Evolutionary conservation across 2,797 vertebrate genomes (phyloP).

Genomic region (Danio tinwini): DNA sequence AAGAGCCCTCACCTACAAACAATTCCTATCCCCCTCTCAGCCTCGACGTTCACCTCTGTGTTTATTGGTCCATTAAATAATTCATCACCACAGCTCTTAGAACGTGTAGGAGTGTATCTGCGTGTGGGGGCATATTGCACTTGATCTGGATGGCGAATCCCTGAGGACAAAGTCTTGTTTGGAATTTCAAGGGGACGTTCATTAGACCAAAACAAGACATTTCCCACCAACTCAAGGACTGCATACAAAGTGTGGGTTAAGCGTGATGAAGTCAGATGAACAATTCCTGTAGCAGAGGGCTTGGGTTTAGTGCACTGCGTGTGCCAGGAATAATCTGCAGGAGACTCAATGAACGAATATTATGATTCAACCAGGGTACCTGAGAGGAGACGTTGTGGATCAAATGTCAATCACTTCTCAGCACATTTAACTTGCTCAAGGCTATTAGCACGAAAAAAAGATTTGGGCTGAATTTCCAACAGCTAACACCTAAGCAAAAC

Average conservation of each 20-base stretch:
- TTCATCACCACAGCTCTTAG: conserved; percentile 64
- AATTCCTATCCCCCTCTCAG: conserved; percentile 34
- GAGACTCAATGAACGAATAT: conserved; percentile 35
- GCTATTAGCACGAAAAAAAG: conserved; percentile 43
- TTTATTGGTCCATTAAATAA: conserved; percentile 76
- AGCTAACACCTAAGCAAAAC: background rate
- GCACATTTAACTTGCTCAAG: conserved; percentile 37
- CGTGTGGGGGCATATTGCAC: conserved; percentile 15
- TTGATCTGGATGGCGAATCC: conserved; percentile 29
- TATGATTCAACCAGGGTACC: conserved; percentile 33
- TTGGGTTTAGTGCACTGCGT: conserved; percentile 4
- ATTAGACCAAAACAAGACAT: conserved; percentile 44
- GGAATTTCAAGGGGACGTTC: conserved; percentile 42
- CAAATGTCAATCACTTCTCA: conserved; percentile 34
- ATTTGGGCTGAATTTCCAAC: conserved; percentile 14
- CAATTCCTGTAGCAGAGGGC: background rate
- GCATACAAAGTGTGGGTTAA: conserved; percentile 28
- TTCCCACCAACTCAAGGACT: conserved; percentile 31
- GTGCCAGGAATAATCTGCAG: conserved; percentile 25
- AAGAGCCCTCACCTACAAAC: conserved; percentile 48
- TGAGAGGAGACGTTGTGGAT: background rate
- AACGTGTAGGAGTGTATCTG: conserved; percentile 57
- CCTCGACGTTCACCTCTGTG: conserved; percentile 55
- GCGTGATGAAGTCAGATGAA: conserved; percentile 32
- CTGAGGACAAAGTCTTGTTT: conserved; percentile 15